phyloP scores from a whole-genome alignment of 2,888 invertebrate species.

The Entomobrya multifasciata region DNA sequence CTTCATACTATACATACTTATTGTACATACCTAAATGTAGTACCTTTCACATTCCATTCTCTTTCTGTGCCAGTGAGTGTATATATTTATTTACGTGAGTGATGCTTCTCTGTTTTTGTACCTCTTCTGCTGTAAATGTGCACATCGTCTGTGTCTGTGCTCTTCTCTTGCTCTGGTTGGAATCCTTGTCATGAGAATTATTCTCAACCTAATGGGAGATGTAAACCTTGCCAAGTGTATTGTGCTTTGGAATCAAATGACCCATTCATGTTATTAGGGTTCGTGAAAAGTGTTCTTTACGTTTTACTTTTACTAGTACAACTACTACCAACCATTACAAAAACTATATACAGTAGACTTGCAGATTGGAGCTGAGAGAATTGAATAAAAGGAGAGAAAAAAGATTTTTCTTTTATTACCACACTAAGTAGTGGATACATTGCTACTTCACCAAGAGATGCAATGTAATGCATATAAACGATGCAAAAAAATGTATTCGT shows the following conservation, averaged over 20 bases:
- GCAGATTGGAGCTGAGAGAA: constrained; percentile 60
- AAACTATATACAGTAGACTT: not conserved
- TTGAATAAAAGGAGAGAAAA: constrained; percentile 54
- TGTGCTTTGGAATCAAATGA: constrained; percentile 70
- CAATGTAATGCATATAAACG: not conserved
- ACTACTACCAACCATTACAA: not conserved
- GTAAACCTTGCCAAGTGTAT: constrained; percentile 72
- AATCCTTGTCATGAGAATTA: constrained; percentile 70
- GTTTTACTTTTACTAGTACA: constrained; percentile 10
- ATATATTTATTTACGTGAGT: constrained; percentile 7
- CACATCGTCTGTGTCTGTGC: not conserved
- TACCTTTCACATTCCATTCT: constrained; percentile 32
- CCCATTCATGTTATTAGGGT: constrained; percentile 70
- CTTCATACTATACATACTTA: not conserved
- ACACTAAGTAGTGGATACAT: constrained; percentile 26
- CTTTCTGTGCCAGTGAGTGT: constrained; percentile 5
- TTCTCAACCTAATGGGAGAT: constrained; percentile 68
- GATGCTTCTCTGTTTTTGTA: not conserved
- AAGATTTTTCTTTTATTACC: constrained; percentile 46
- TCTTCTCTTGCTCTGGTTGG: constrained; percentile 22
- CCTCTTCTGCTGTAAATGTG: constrained; percentile 4
- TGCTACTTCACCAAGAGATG: not conserved
- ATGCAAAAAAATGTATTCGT: constrained; percentile 42
- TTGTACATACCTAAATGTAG: not conserved
- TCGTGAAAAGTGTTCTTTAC: constrained; percentile 66